A percentile compares a stretch with the other conserved stretches of the same genome.
phyloP scores from a whole-genome alignment of 2,888 invertebrate species.

The Hydraecia micacea region DNA sequence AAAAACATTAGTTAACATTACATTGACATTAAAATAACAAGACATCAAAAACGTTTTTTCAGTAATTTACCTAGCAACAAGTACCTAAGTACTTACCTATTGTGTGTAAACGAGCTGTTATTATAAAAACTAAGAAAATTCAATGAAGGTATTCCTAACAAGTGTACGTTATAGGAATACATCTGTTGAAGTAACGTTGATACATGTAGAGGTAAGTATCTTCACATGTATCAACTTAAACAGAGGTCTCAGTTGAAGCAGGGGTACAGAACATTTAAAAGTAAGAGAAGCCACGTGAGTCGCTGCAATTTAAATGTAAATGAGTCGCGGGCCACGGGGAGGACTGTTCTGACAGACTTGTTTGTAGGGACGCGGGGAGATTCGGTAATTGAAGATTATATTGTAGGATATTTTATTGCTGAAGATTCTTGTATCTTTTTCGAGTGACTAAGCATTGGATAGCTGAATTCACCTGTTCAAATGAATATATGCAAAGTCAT shows the following conservation, averaged over 20 bases:
- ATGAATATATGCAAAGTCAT: not conserved
- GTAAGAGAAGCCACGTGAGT: conserved; percentile 88
- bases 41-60: too few species aligned
- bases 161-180: not conserved
- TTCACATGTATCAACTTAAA: conserved; percentile 13
- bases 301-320: conserved; percentile 90
- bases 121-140: not conserved
- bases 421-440: not conserved
- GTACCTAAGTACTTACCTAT: not conserved
- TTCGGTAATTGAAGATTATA: conserved; percentile 43
- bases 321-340: conserved; percentile 76
- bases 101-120: not conserved
- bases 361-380: conserved; percentile 30
- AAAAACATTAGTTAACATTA: too few species aligned
- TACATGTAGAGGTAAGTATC: not conserved
- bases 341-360: conserved; percentile 26
- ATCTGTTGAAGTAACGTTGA: not conserved
- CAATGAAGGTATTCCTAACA: not conserved
- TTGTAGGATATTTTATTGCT: conserved; percentile 17
- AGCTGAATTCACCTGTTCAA: not conserved
- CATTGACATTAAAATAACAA: too few species aligned
- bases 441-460: not conserved
- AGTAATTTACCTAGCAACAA: not conserved
- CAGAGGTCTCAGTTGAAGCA: conserved; percentile 22
- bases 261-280: conserved; percentile 86